Evolutionary conservation across 1,140 invertebrate genomes (phyloP), one percentile per base, ranked within the genome.

Genomic region (Hypsibius dujardini): DNA sequence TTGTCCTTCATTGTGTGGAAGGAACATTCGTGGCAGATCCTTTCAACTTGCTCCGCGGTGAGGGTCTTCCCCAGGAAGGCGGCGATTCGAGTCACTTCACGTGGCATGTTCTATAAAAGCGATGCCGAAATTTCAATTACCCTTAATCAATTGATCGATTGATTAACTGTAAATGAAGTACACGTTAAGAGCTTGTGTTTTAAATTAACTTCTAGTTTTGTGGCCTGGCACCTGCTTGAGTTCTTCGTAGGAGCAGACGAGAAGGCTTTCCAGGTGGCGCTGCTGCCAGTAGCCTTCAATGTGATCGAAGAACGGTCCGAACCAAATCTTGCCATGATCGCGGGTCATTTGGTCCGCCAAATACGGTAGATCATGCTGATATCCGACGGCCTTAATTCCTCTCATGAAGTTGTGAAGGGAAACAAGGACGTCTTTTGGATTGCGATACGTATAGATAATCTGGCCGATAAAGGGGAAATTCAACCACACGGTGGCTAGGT

Each of bases 401-500:
- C 75, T 73, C n/a, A 72, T 46, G 70, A 78, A 79, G 71, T 78
- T 73, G 71, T 76, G 77, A 47, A 76, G 77, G 0, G 79, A 80
- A 1, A 80, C 78, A 1, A 74, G 72, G 2, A 76, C 75, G 73
- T 80, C 79, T 73, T 78, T 79, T 1, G 79, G 78, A 72, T 80
- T 79, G 70, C 79, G 76, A 2, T 75, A 76, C 59, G 80, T 75
- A 71, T 80, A 80, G n/a, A 80, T 76, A 1, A 79, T 75, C 79
- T 80, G 74, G 59, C 73, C 72, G 72, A 46, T 28, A 28, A 28
- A 28, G 28, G 28, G 50, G 50, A 7, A 0, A 56, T 12, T 56
- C 50, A n/a, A 56, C 7, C 50, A n/a, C 50, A 56, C 50, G 28
- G 28, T 28, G 28, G 28, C 28, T 28, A 28, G 28, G 28, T 28